Evolutionary conservation across 2,113 vertebrate species (phyloP), one percentile per base, ranked within the genome.

Genomic region (Hemichromis elongatus): DNA sequence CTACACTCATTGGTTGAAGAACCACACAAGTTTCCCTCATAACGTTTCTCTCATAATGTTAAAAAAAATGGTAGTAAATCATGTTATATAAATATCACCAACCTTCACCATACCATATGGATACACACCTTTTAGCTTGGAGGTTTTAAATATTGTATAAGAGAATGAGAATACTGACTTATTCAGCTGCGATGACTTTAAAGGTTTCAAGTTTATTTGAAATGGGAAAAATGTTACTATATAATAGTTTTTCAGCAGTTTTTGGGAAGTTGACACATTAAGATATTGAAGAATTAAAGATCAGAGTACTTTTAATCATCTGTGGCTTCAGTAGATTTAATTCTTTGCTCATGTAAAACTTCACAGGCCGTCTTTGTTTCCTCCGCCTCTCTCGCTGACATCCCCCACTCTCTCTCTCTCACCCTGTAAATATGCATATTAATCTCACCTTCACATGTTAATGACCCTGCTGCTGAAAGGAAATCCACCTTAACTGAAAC

Each of bases 381-480:
- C 19, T 24, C 4, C 61, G 9, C 37, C 63, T 42, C 7, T 24
- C 37, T 70, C 5, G 7, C 2, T 70, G 37, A 68, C 63, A 24
- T 4, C 66, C 66, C 45, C 11, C 3, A 13, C 40, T 28, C 5
- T 28, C 50, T 24, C 18, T 68, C 19, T n/a, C 11, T 28, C 57
- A 37, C 28, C 18, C 66, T 45, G 63, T 86, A 77, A 63, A 84
- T 80, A 90, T 90, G 83, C 33, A 84, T 70, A 55, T 35, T 16
- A 45, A 19, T 77, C 77, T 54, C 8, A 61, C 57, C 37, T 84
- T 89, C 85, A 88, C 50, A 68, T 91, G 90, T 52, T 83, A 90
- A 91, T 90, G 79, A 57, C 6, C n/a, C 63, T 56, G 52, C 80
- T 47, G 26, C 30, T 63, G 4, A 42, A 19, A 56, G 54, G 33